Conservation (phyloP, 2,888 invertebrate genomes). For the Drosophila anomelani region DNA sequence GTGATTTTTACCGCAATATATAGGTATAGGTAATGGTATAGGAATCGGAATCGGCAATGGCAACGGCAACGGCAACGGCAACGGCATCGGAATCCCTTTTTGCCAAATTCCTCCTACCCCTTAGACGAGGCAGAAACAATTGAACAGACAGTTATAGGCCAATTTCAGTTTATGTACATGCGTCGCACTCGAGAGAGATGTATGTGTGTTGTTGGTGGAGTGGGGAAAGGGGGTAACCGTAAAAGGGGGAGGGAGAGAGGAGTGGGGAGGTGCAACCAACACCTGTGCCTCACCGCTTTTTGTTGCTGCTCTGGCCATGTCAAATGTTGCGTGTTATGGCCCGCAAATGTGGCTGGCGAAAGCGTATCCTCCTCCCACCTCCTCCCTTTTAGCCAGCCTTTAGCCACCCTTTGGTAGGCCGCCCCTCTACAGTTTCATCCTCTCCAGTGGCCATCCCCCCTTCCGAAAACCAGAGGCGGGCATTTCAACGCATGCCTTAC, state of each 20-base stretch:
- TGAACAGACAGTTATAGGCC: slow-evolving; percentile 80
- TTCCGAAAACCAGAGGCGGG: slow-evolving; percentile 26
- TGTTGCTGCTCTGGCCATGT: slow-evolving; percentile 57
- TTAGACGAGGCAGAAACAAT: slow-evolving; percentile 59
- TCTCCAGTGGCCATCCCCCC: slow-evolving; percentile 7
- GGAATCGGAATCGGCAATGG: slow-evolving; percentile 9
- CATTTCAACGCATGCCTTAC: slow-evolving; percentile 72
- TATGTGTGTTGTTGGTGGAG: slow-evolving; percentile 53
- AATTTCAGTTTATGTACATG: slow-evolving; percentile 78
- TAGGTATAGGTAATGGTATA: slow-evolving; percentile 55
- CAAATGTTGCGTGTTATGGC: slow-evolving; percentile 78
- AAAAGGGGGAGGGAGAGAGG: not conserved
- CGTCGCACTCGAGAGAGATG: slow-evolving; percentile 76
- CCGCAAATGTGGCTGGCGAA: slow-evolving; percentile 76
- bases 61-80: slow-evolving; percentile 21
- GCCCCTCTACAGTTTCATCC: not conserved
- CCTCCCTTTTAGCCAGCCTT: slow-evolving; percentile 6
- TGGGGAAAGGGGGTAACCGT: not conserved
- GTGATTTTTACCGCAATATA: slow-evolving; percentile 80
- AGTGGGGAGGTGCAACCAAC: slow-evolving; percentile 26
- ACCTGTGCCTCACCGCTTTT: slow-evolving; percentile 33
- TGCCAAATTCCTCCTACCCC: slow-evolving; percentile 4
- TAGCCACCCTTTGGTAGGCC: slow-evolving; percentile 33
- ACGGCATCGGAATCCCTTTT: slow-evolving; percentile 22
- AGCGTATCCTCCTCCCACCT: slow-evolving; percentile 62